Evolutionary conservation across 1,140 invertebrate species (phyloP), one percentile per base, ranked within the genome.

Genomic region (Idris sp.): DNA sequence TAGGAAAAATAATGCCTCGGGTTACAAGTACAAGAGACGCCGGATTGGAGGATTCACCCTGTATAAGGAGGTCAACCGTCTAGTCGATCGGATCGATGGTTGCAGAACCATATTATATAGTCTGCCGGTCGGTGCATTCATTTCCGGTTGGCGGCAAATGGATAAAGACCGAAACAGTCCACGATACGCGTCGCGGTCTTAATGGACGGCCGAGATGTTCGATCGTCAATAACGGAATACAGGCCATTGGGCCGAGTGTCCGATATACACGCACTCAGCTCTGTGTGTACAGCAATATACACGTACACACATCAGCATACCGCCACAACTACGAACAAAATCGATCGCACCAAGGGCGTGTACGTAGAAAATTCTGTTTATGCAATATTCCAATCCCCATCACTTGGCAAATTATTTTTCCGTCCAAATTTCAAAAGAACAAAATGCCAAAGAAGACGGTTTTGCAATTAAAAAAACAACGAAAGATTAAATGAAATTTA

Each of bases 31-130:
- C 11, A 16, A 54, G 22, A 18, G 22, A 54, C 35, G 30, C 38
- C 28, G 53, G 33, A 73, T 53, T 65, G 46, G 56, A 71, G 65
- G 72, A 78, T 71, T 78, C 76, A 74, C 58, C 72, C 51, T 74
- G 49, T 74, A 71, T 69, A 77, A 74, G 65, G 65, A 77, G 76
- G 71, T 77, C 76, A 77, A 71, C 54, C 71, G 76, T 77, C 71
- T 74, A 67, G 67, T 74, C 61, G 54, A 69, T 58, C 46, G 71
- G 76, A 77, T 77, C 76, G 71, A 77, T 77, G 76, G 26, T 65
- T 68, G 72, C 67, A 75, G 65, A 75, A 62, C 49, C 61, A 67
- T 71, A 73, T 73, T 73, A 73, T 72, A 74, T 65, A 69, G 75
- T 74, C 69, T 71, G 54, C 40, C 54, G 65, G 69, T 58, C 56